These are phyloP conservation scores for Malthinus seriepunctatus DNA, from an alignment of 2,888 invertebrate species.

Conservation along the genomic window DNA sequence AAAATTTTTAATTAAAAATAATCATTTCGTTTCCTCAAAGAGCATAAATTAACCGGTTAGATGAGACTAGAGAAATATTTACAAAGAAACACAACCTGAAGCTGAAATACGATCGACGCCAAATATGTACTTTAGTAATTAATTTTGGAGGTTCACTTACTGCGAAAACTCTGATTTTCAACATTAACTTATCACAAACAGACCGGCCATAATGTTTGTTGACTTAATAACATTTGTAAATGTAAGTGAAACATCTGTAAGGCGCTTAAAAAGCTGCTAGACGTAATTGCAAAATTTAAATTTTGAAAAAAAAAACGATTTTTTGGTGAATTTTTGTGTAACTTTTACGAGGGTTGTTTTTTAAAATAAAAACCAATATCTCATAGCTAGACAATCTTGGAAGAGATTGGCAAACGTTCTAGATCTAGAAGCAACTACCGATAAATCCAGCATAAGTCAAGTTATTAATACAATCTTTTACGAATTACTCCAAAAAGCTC, in stretches of 20 bases:
- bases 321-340: too few relatives aligned
- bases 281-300: not conserved
- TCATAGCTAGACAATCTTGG: conserved; percentile 11
- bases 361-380: conserved; percentile 7
- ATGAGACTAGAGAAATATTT: conserved; percentile 1
- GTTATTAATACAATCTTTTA: too few relatives aligned
- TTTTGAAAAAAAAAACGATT: not conserved
- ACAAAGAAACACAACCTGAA: conserved; percentile 7
- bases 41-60: not conserved
- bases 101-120: conserved; percentile 2
- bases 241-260: not conserved
- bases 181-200: conserved; percentile 4
- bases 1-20: too few relatives aligned
- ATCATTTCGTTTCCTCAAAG: not conserved
- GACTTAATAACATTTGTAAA: not conserved
- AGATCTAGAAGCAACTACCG: too few relatives aligned
- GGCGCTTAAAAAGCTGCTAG: not conserved
- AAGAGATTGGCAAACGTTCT: too few relatives aligned
- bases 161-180: conserved; percentile 4
- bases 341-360: too few relatives aligned
- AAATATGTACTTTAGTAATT: conserved; percentile 7
- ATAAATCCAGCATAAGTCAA: too few relatives aligned
- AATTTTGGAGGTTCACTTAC: conserved; percentile 6
- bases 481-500: too few relatives aligned
- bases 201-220: not conserved